These are phyloP conservation scores for Capromys pilorides DNA, from an alignment of 2,797 vertebrate genomes.

Conservation along the genomic window DNA sequence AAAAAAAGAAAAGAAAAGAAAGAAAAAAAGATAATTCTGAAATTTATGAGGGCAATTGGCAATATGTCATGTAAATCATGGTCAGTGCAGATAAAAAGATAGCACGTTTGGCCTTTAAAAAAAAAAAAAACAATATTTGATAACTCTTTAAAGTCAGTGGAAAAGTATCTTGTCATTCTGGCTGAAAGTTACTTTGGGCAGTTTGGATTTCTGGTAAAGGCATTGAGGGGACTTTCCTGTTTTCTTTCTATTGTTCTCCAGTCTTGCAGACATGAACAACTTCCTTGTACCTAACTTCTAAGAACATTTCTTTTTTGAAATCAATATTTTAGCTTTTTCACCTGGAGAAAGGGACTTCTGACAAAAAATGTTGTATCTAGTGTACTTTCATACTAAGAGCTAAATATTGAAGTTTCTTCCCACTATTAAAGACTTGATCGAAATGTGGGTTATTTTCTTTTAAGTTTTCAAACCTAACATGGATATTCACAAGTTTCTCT, in stretches of 20 bases:
- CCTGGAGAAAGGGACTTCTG: neutral
- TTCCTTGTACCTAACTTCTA: neutral
- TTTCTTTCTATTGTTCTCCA: conserved; percentile 17
- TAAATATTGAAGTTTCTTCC: neutral
- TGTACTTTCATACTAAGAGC: conserved; percentile 16
- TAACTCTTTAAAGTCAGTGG: neutral
- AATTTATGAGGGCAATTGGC: neutral
- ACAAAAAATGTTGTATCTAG: neutral
- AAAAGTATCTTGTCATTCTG: conserved; percentile 22
- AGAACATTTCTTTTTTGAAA: conserved; percentile 16
- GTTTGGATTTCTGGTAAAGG: conserved; percentile 41
- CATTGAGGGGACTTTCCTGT: neutral
- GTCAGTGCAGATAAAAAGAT: neutral
- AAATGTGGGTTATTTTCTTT: neutral
- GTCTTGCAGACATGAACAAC: neutral
- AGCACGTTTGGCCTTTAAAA: neutral
- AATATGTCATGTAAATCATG: conserved; percentile 1
- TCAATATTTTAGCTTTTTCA: conserved; percentile 14
- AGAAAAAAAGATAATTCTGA: neutral
- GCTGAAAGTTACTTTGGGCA: neutral
- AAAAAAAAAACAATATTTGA: neutral
- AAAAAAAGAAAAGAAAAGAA: conserved; percentile 82
- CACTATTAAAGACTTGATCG: conserved; percentile 21
- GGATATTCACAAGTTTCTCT: conserved; percentile 2
- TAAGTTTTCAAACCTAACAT: conserved; percentile 46